Evolutionary conservation across 2,888 invertebrate genomes (phyloP), one percentile per base, ranked within the genome.

Genomic region (Caenorhabditis sinica): DNA sequence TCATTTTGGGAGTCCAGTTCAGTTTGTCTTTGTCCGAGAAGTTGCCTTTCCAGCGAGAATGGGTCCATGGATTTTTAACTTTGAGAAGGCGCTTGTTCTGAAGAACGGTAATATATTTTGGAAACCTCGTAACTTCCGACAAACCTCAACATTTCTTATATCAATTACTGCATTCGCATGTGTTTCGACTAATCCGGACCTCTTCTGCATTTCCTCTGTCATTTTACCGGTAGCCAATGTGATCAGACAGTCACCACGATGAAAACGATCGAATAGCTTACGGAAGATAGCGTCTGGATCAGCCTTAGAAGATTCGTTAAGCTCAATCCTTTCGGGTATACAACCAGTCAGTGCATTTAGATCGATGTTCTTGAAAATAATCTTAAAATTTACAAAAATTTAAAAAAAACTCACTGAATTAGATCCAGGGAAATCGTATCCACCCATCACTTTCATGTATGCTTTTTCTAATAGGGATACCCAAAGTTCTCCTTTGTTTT

Each of bases 61-160:
- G 97, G 0, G 97, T 97, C 98, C 98, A 98, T 0, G 98, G 97
- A 94, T 98, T 98, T 93, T 98, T 98, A 30, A 97, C 94, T 93
- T 96, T 95, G 20, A 97, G 94, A n/a, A 97, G 94, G 90, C 95
- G 95, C 17, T 95, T 95, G 8, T 95, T 95, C 96, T 96, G 91
- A 58, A 87, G 68, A 90, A 13, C 1, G 5, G 4, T 13, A 43
- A 15, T 11, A 6, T 4, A 0, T 40, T 58, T 30, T 0, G 5
- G 2, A 30, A 30, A 25, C 6, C 13, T 2, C 17, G 15, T 13
- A 36, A 0, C 11, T 30, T 36, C 11, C 20, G 33, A 20, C 56
- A 36, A 23, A 90, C 90, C 63, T 89, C 87, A 30, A 96, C 95
- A 89, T 95, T 95, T 91, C 95, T 94, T 8, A 96, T 95, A 92